Evolutionary conservation across 1,140 invertebrate species (phyloP).

Genomic region (Scaptomyza montana): DNA sequence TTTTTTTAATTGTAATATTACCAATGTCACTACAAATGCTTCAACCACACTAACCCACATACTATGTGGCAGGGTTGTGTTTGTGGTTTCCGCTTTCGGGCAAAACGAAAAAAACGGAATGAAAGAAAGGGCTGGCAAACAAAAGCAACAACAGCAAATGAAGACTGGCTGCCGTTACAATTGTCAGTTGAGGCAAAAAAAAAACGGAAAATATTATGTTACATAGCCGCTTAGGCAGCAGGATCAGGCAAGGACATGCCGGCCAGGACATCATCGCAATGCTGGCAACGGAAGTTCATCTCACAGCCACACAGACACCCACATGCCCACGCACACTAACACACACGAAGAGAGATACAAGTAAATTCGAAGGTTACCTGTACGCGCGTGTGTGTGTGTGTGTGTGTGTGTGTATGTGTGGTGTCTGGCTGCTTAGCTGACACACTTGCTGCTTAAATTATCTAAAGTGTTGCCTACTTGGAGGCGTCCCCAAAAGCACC

Average conservation of each 20-base stretch:
- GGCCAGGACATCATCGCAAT: constrained; percentile 46
- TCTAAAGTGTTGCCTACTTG: constrained; percentile 37
- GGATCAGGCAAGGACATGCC: constrained; percentile 29
- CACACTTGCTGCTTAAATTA: constrained; percentile 29
- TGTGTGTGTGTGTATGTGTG: neutral
- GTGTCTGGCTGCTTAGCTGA: constrained; percentile 29
- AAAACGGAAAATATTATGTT: constrained; percentile 72
- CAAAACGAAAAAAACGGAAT: constrained; percentile 11
- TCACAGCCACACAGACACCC: constrained; percentile 8
- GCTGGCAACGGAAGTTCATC: constrained; percentile 45
- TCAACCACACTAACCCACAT: constrained; percentile 24
- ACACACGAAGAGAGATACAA: neutral
- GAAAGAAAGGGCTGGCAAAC: constrained; percentile 33
- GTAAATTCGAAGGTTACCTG: constrained; percentile 39
- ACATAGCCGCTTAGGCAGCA: constrained; percentile 41
- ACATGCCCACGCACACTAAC: neutral
- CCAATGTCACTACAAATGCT: constrained; percentile 30
- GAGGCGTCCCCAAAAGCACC: neutral
- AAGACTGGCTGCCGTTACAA: constrained; percentile 27
- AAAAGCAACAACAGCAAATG: constrained; percentile 41
- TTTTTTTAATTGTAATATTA: neutral
- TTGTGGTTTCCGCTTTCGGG: constrained; percentile 63
- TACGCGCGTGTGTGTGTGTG: too few relatives aligned
- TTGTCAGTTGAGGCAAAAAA: constrained; percentile 26
- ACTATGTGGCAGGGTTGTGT: constrained; percentile 17